Conservation (phyloP, 1,140 invertebrate genomes). For the Trachelipus rathkii region DNA sequence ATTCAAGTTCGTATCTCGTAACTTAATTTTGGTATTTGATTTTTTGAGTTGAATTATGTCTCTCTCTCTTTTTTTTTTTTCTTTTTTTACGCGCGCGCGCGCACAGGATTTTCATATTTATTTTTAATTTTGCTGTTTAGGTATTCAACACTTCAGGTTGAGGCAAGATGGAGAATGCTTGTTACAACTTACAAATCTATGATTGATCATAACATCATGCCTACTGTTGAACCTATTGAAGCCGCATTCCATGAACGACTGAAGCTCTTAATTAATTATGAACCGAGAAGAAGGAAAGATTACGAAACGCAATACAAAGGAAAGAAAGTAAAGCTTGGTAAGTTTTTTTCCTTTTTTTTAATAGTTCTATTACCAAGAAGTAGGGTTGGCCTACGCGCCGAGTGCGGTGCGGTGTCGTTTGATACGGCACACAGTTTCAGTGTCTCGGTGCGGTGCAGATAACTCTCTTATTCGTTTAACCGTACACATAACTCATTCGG, state of each 20-base stretch:
- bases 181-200: constrained; percentile 36
- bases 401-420: no score
- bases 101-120: no score
- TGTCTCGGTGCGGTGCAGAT: no score
- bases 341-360: neutral
- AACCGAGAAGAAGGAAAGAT: constrained; percentile 29
- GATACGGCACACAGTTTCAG: no score
- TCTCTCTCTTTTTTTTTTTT: no score
- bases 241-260: constrained; percentile 29
- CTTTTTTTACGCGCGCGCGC: no score
- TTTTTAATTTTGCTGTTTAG: constrained; percentile 3
- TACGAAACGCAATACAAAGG: constrained; percentile 36
- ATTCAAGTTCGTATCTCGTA: constrained; percentile 23
- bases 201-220: constrained; percentile 34
- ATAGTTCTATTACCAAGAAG: no score
- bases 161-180: constrained; percentile 34
- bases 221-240: constrained; percentile 32
- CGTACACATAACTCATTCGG: no score
- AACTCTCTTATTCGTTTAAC: no score
- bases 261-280: constrained; percentile 31
- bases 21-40: no score
- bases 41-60: no score
- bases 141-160: constrained; percentile 31
- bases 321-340: constrained; percentile 33
- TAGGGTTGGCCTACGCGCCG: no score